A percentile compares a stretch with the other conserved stretches of the same genome.
Conservation (phyloP, 1,140 invertebrate species). For the Elymnias hypermnestra region DNA sequence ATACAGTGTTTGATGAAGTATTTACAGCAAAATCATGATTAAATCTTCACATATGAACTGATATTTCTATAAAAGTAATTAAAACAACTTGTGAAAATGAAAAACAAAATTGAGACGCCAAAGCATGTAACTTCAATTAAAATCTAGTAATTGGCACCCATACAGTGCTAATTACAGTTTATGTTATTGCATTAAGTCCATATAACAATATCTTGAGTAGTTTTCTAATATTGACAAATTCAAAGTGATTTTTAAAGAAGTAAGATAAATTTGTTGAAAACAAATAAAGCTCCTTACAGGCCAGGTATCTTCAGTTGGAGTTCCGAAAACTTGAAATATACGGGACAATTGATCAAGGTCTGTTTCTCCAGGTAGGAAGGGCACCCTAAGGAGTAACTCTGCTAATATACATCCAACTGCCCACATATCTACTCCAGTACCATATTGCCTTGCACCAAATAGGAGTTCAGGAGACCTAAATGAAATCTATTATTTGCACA, state of each 20-base stretch:
- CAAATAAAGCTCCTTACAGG: slow-evolving; percentile 70
- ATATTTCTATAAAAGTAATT: too few species aligned
- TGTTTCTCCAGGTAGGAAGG: slow-evolving; percentile 97
- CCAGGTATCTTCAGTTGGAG: slow-evolving; percentile 95
- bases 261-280: too few species aligned
- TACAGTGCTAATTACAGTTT: too few species aligned
- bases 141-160: too few species aligned
- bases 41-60: too few species aligned
- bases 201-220: too few species aligned
- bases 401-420: slow-evolving; percentile 98
- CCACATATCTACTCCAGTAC: slow-evolving; percentile 99
- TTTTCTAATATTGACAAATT: too few species aligned
- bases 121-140: too few species aligned
- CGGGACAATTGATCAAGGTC: slow-evolving; percentile 97
- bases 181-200: too few species aligned
- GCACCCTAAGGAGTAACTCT: slow-evolving; percentile 93
- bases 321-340: slow-evolving; percentile 95
- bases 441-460: slow-evolving; percentile 96
- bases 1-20: too few species aligned
- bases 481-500: neutral
- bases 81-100: slow-evolving; percentile 1
- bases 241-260: too few species aligned
- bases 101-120: neutral
- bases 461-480: slow-evolving; percentile 94
- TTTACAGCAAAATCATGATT: too few species aligned